Evolutionary conservation across 2,797 vertebrate genomes (phyloP).

Genomic region (Silurus lanzhouensis): DNA sequence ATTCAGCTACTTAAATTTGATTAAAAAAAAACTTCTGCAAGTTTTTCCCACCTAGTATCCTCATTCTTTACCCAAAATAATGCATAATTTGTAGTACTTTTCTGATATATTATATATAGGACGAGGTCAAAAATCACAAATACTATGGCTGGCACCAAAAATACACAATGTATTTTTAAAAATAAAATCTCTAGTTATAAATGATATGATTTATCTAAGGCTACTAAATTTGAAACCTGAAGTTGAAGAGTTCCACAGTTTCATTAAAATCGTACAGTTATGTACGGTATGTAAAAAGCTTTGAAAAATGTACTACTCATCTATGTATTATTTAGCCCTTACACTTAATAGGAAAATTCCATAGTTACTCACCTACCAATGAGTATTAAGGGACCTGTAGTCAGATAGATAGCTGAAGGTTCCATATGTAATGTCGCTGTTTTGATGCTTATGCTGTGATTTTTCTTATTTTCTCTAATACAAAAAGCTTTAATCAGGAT

Average conservation of each 20-base stretch:
- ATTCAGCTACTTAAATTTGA: neutral
- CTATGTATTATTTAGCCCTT: neutral
- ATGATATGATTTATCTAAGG: neutral
- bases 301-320: neutral
- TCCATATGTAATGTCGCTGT: neutral
- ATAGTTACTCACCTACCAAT: neutral
- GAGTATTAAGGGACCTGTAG: neutral
- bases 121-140: neutral
- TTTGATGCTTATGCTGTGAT: too few species aligned
- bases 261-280: neutral
- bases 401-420: neutral
- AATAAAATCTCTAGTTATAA: neutral
- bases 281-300: neutral
- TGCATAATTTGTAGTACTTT: too few species aligned
- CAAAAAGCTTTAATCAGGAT: neutral
- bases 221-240: neutral
- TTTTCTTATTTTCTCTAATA: neutral
- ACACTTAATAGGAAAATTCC: neutral
- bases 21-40: neutral
- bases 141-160: too few species aligned
- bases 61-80: neutral
- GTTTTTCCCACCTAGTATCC: too few species aligned
- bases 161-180: neutral
- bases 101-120: neutral
- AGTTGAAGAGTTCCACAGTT: neutral